Percentiles rank a stretch among this genome's conserved stretches.
Evolutionary conservation across 2,888 invertebrate species (phyloP).

Genomic region (Hirtodrosophila duncani): DNA sequence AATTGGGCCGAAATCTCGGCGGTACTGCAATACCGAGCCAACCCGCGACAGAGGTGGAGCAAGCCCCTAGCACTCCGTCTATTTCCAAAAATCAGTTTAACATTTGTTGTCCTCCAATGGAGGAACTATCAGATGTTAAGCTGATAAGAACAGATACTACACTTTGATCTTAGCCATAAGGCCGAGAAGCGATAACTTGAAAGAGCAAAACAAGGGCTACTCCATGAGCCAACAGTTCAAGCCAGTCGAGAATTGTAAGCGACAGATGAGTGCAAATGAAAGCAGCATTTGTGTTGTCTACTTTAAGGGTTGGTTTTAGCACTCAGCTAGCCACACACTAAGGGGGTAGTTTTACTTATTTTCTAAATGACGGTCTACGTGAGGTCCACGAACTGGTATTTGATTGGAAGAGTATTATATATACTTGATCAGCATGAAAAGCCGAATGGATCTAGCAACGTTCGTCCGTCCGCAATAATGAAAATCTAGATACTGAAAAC

Average conservation of each 20-base stretch:
- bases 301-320: too few species aligned
- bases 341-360: too few species aligned
- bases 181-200: constrained; percentile 33
- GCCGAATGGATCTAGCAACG: too few species aligned
- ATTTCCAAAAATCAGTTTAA: constrained; percentile 37
- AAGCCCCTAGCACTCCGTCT: constrained; percentile 29
- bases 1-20: constrained; percentile 35
- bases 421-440: too few species aligned
- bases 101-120: constrained; percentile 38
- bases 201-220: background rate
- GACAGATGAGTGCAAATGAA: too few species aligned
- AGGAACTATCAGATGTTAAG: constrained; percentile 37
- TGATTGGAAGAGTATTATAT: too few species aligned
- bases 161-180: constrained; percentile 40
- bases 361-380: too few species aligned
- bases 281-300: too few species aligned
- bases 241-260: constrained; percentile 16
- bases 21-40: constrained; percentile 39
- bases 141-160: constrained; percentile 40
- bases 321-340: too few species aligned
- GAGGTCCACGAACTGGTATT: too few species aligned
- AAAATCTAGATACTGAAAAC: too few species aligned
- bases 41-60: constrained; percentile 37
- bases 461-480: too few species aligned
- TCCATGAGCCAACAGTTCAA: background rate